These are phyloP conservation scores for Ceraclea dissimilis DNA, from an alignment of 2,888 invertebrate genomes.

Conservation along the genomic window DNA sequence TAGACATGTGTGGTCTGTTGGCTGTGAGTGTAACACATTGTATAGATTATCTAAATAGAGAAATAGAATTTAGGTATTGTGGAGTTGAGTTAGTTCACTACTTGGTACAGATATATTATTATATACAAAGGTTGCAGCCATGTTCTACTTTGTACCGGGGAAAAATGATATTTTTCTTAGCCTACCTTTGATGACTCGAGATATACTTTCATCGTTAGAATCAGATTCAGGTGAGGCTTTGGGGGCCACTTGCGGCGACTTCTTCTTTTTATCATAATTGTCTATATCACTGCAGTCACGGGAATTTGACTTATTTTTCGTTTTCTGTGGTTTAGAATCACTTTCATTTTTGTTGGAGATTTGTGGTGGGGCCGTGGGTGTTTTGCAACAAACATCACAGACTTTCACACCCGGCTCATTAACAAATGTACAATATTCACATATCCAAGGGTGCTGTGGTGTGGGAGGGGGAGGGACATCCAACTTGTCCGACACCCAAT, in stretches of 20 bases:
- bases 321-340: neutral
- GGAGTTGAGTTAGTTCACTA: too few species aligned
- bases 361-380: slow-evolving; percentile 46
- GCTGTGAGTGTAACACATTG: too few species aligned
- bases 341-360: neutral
- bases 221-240: slow-evolving; percentile 25
- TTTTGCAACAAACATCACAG: slow-evolving; percentile 82
- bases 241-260: slow-evolving; percentile 29
- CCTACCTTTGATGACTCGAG: slow-evolving; percentile 51
- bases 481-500: slow-evolving; percentile 30
- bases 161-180: slow-evolving; percentile 67
- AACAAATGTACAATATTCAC: slow-evolving; percentile 85
- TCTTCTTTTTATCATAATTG: slow-evolving; percentile 34
- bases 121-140: neutral
- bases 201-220: slow-evolving; percentile 24
- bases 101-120: too few species aligned
- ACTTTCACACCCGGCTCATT: slow-evolving; percentile 73
- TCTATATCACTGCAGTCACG: slow-evolving; percentile 32
- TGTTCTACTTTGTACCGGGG: slow-evolving; percentile 53
- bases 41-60: too few species aligned
- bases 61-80: too few species aligned
- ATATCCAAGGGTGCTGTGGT: slow-evolving; percentile 66
- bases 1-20: too few species aligned
- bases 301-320: slow-evolving; percentile 15
- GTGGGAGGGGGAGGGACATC: slow-evolving; percentile 45